Percentiles rank a stretch among this genome's conserved stretches.
Evolutionary conservation across 2,888 invertebrate species (phyloP).

Genomic region (Prenolepis imparis): DNA sequence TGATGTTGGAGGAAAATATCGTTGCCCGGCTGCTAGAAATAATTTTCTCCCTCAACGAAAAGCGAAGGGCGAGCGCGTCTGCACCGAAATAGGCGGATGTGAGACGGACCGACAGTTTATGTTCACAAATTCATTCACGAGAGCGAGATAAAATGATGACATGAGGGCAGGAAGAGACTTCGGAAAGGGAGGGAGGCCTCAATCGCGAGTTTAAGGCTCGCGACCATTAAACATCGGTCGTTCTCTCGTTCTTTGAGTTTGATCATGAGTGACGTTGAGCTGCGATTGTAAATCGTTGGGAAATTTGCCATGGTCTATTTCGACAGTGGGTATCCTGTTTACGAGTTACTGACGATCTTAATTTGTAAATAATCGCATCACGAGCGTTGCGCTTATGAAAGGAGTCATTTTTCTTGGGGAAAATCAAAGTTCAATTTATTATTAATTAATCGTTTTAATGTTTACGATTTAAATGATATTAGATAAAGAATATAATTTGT

Average conservation of each 20-base stretch:
- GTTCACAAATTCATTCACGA: conserved; percentile 64
- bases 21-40: conserved; percentile 75
- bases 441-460: not conserved
- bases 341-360: not conserved
- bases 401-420: not conserved
- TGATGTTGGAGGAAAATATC: conserved; percentile 62
- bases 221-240: conserved; percentile 19
- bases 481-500: not conserved
- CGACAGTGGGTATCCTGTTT: not conserved
- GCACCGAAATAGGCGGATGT: conserved; percentile 78
- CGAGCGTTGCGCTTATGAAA: not conserved
- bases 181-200: conserved; percentile 20
- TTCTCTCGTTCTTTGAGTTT: conserved; percentile 5
- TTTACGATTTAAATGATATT: not conserved
- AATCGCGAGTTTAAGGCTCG: conserved; percentile 55
- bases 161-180: conserved; percentile 50
- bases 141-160: conserved; percentile 47
- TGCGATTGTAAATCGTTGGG: not conserved
- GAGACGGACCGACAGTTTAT: conserved; percentile 59
- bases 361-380: not conserved
- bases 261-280: not conserved
- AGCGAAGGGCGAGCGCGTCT: conserved; percentile 73
- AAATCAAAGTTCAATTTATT: not conserved
- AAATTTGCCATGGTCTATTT: not conserved
- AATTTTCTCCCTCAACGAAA: conserved; percentile 80